Conservation (phyloP, 2,797 vertebrate species). For the Ceyx erithaca region DNA sequence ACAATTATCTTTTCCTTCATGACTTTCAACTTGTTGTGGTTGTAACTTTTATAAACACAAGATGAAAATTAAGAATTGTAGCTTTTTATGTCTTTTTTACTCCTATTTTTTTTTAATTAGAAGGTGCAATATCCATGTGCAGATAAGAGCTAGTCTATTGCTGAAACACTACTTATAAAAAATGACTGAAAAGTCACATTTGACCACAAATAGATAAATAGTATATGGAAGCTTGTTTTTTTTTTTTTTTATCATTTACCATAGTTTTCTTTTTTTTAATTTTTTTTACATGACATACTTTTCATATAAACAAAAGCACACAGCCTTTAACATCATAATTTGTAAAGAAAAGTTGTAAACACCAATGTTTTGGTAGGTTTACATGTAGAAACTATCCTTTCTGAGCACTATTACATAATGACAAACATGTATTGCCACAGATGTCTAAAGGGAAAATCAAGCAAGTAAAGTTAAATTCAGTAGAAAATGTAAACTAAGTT, state of each 20-base stretch:
- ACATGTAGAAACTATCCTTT: neutral
- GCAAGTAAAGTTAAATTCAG: conserved; percentile 1
- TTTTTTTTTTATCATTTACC: neutral
- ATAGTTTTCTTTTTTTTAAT: neutral
- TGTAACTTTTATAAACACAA: neutral
- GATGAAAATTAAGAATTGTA: neutral
- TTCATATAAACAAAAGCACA: neutral
- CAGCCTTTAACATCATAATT: neutral
- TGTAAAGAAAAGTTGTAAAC: neutral
- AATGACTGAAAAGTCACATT: neutral
- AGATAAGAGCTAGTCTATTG: neutral
- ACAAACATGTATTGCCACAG: neutral
- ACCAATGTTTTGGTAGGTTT: neutral
- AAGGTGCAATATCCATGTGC: neutral
- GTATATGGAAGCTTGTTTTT: neutral
- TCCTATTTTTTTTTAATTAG: neutral
- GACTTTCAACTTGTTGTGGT: neutral
- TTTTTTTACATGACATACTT: neutral
- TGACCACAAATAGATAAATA: neutral
- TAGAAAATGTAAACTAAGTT: neutral
- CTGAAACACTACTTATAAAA: neutral
- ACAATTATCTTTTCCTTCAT: neutral
- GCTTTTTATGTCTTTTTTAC: too few relatives aligned
- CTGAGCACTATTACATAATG: neutral
- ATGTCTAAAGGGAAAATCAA: neutral